Base-by-base conservation (phyloP, 2,888 invertebrate species). In the Altica lythri region DNA sequence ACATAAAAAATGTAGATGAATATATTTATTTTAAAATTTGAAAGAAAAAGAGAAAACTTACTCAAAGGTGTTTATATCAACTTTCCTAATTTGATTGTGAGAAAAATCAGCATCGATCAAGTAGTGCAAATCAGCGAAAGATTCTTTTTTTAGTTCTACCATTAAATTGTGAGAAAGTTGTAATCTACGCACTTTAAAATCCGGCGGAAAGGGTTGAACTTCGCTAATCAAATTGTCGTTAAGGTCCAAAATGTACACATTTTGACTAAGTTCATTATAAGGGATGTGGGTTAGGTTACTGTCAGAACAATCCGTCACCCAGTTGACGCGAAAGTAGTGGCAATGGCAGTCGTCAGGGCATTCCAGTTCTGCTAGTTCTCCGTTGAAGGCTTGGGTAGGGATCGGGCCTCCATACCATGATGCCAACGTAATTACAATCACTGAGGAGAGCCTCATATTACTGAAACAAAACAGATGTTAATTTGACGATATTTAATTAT, bases 281-380 rank as follows among this genome's bases (percentile, higher is more conserved):
- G 86, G 87, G 18, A 88, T 82, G 55, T 80, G 80, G 0, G 87
- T 87, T 51, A 88, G 79, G 74, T 87, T 86, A 75, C 86, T 86
- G 67, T 86, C 86, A 0, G 88, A 88, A 67, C 88, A 88, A 69
- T 88, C 88, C 1, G 87, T 87, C 66, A 88, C 87, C 87, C 86
- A 88, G 76, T 88, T 87, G 67, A 87, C 83, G 56, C 87, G 81
- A 75, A 86, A 87, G 75, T 86, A 88, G 77, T 88, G 86, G 68
- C 88, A 88, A 69, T 87, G 86, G 70, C 88, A 88, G 64, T 87
- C 87, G 61, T 84, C 85, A 1, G 88, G 88, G 64, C 88, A 88
- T 69, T 86, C 85, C 67, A 85, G 75, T 66, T 86, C 86, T 61
- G 82, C 80, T 66, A 83, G 78, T 65, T 86, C 86, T 45, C 85